Evolutionary conservation across 2,888 invertebrate species (phyloP).

Genomic region (Zele albiditarsus): DNA sequence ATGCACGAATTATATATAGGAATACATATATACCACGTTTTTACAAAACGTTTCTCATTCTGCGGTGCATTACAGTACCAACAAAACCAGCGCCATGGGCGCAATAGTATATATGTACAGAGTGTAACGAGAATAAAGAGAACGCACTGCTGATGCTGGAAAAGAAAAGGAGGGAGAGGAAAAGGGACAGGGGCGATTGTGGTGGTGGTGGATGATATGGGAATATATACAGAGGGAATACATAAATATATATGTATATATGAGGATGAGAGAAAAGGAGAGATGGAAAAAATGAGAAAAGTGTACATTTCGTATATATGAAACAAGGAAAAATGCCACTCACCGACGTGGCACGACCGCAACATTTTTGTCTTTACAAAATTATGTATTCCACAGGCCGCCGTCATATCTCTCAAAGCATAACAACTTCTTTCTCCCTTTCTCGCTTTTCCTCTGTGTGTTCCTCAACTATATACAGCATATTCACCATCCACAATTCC

Average conservation of each 20-base stretch:
- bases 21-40: not conserved
- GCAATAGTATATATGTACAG: slow-evolving; percentile 8
- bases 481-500: slow-evolving; percentile 9
- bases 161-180: slow-evolving; percentile 33
- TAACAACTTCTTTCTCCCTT: slow-evolving; percentile 71
- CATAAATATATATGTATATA: not conserved
- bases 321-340: slow-evolving; percentile 72
- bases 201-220: slow-evolving; percentile 13
- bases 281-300: slow-evolving; percentile 38
- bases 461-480: not conserved
- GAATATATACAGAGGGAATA: not conserved
- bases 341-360: slow-evolving; percentile 47
- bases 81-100: slow-evolving; percentile 53
- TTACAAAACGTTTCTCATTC: slow-evolving; percentile 68
- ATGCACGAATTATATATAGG: slow-evolving; percentile 15
- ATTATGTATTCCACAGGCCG: slow-evolving; percentile 73
- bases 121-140: slow-evolving; percentile 39
- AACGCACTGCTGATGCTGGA: slow-evolving; percentile 34
- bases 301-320: slow-evolving; percentile 67
- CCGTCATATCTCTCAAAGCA: slow-evolving; percentile 72
- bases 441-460: not conserved
- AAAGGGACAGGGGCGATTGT: slow-evolving; percentile 37
- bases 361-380: slow-evolving; percentile 73
- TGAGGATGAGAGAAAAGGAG: not conserved
- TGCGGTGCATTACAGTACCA: slow-evolving; percentile 64